Evolutionary conservation across 2,113 vertebrate species (phyloP).

Genomic region (Alces alces): DNA sequence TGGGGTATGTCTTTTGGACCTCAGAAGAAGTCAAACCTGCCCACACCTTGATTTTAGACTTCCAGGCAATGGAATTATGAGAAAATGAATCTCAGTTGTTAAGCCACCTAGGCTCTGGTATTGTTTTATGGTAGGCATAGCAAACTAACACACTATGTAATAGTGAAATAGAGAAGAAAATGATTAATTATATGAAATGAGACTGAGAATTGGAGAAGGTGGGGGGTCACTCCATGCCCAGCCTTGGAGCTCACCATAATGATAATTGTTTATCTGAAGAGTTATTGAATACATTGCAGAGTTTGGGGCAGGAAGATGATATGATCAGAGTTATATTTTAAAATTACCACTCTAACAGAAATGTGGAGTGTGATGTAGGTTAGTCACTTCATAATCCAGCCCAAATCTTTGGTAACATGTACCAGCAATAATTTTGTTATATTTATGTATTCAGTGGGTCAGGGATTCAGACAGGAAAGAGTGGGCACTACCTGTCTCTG

Average conservation of each 20-base stretch:
- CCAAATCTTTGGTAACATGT: background rate
- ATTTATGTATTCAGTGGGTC: background rate
- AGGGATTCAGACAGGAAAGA: background rate
- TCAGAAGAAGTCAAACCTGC: background rate
- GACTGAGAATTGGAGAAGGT: background rate
- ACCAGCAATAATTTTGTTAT: background rate
- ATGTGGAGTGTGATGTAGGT: background rate
- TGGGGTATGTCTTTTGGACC: background rate
- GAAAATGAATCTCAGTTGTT: background rate
- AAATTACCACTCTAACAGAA: background rate
- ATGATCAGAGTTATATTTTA: background rate
- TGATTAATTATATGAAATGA: background rate
- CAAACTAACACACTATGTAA: background rate
- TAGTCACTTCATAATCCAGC: background rate
- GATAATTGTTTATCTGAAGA: background rate
- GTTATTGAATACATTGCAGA: background rate
- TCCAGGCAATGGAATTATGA: background rate
- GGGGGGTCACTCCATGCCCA: background rate
- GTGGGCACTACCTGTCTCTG: background rate
- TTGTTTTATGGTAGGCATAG: background rate
- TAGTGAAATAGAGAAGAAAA: background rate
- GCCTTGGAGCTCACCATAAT: background rate
- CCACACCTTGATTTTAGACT: background rate
- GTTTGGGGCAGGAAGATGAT: background rate
- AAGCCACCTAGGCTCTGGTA: background rate